These are phyloP conservation scores for Aleiodes testaceus DNA, from an alignment of 2,888 invertebrate genomes.

Conservation along the genomic window DNA sequence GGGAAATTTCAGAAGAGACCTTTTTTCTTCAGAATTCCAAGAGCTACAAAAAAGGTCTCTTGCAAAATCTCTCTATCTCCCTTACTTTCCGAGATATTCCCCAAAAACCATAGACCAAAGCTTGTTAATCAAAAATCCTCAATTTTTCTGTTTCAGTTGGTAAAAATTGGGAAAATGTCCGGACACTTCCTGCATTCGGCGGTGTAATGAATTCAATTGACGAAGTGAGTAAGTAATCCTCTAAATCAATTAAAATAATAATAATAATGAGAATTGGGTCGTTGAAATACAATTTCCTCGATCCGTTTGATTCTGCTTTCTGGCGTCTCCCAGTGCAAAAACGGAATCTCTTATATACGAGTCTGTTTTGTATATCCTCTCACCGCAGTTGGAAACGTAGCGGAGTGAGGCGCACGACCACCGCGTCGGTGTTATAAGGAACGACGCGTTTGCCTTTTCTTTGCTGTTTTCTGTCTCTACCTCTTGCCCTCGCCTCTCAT, in stretches of 20 bases:
- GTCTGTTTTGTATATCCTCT: slow-evolving; percentile 5
- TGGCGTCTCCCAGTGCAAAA: neutral
- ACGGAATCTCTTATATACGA: neutral
- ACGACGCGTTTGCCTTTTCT: slow-evolving; percentile 29
- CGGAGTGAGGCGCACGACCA: slow-evolving; percentile 23
- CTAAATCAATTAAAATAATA: too few relatives aligned
- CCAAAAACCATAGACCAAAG: too few relatives aligned
- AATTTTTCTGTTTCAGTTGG: slow-evolving; percentile 3
- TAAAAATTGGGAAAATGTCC: neutral
- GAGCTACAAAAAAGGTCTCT: too few relatives aligned
- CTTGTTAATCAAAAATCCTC: too few relatives aligned
- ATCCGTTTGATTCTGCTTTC: neutral
- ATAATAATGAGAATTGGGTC: neutral
- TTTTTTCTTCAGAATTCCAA: too few relatives aligned
- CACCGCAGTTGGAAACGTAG: neutral
- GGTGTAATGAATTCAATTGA: slow-evolving; percentile 19
- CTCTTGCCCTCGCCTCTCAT: neutral
- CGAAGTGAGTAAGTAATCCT: slow-evolving; percentile 8
- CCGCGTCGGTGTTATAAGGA: slow-evolving; percentile 34
- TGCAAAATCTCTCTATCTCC: too few relatives aligned
- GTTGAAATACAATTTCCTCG: neutral
- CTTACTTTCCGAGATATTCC: too few relatives aligned
- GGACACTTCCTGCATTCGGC: too few relatives aligned
- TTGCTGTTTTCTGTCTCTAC: slow-evolving; percentile 7
- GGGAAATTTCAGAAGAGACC: too few relatives aligned